Evolutionary conservation across 2,888 invertebrate species (phyloP).

Genomic region (Tetragonula carbonaria): DNA sequence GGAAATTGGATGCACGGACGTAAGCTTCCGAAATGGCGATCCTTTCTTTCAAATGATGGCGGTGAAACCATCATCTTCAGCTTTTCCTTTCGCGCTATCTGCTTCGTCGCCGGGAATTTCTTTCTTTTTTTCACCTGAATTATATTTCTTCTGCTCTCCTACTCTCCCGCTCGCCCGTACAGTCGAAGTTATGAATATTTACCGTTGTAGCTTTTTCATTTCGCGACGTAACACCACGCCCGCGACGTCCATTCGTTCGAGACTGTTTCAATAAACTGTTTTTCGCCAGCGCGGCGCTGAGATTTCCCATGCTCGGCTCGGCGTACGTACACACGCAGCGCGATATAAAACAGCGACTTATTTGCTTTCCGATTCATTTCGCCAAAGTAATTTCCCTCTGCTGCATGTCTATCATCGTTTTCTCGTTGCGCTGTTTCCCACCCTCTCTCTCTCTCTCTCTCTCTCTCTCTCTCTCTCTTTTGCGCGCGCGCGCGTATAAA

Average conservation of each 20-base stretch:
- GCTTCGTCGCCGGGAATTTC: slow-evolving; percentile 4
- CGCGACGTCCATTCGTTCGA: background rate
- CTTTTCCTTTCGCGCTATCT: background rate
- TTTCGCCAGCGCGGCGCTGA: slow-evolving; percentile 19
- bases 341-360: slow-evolving; percentile 11
- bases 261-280: slow-evolving; percentile 40
- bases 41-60: background rate
- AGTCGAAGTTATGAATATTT: slow-evolving; percentile 41
- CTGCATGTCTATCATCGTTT: background rate
- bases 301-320: slow-evolving; percentile 28
- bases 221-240: slow-evolving; percentile 21
- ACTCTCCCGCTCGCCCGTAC: background rate
- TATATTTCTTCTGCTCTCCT: background rate
- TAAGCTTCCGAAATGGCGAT: background rate
- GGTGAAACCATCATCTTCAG: background rate
- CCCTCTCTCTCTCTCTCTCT: too few species aligned
- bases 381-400: slow-evolving; percentile 9
- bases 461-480: too few species aligned
- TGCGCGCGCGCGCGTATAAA: background rate
- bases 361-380: slow-evolving; percentile 20
- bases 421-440: background rate
- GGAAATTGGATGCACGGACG: background rate
- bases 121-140: slow-evolving; percentile 25
- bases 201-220: slow-evolving; percentile 38
- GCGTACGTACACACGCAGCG: background rate